Conservation (phyloP, 2,113 vertebrate species). For the Catharus minimus region DNA sequence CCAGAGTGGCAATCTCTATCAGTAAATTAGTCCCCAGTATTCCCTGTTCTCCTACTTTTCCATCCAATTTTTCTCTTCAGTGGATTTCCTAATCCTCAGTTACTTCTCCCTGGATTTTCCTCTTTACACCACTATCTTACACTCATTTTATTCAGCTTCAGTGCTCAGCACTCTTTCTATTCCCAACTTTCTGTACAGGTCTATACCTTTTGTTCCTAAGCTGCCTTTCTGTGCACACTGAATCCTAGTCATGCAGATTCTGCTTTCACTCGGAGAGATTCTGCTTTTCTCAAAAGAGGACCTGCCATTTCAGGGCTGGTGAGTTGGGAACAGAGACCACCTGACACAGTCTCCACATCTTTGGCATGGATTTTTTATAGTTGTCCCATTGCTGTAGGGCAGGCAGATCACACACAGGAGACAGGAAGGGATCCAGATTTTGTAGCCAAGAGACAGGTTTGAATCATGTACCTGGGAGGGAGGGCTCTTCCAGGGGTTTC, state of each 20-base stretch:
- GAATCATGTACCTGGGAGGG: constrained; percentile 77
- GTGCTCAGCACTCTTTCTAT: background rate
- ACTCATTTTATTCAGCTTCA: background rate
- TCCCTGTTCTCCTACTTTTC: background rate
- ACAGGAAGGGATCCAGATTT: background rate
- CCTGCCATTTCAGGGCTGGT: background rate
- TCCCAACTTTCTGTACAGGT: background rate
- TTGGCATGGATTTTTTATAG: background rate
- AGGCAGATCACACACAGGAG: background rate
- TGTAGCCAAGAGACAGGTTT: background rate
- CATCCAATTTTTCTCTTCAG: background rate
- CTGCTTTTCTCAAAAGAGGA: background rate
- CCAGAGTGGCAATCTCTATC: background rate
- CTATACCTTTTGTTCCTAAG: background rate
- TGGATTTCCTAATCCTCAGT: background rate
- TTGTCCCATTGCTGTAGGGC: background rate
- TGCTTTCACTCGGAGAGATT: background rate
- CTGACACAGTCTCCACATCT: background rate
- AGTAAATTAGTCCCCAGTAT: background rate
- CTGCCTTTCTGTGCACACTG: fast-evolving
- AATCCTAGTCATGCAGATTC: background rate
- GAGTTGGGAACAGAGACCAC: background rate
- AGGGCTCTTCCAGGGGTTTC: constrained; percentile 81
- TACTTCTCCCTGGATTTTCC: background rate
- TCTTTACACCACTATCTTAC: background rate